Base-by-base conservation (phyloP, 2,888 invertebrate species). In the Elmis aenea region DNA sequence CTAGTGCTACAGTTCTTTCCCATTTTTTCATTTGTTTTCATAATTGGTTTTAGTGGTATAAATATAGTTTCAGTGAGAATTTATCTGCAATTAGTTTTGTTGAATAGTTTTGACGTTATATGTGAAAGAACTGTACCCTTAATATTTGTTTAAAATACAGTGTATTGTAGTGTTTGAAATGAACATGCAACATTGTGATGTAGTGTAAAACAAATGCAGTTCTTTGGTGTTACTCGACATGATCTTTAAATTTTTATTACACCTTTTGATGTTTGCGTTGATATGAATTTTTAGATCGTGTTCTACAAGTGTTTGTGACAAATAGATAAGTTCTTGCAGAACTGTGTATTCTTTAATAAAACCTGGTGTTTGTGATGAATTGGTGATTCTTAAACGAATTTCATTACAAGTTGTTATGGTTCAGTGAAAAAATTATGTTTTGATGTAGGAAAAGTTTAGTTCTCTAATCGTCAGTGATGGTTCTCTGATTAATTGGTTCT, bases 1-100 rank as follows among this genome's bases (percentile, higher is more conserved):
- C 36, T 40, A 49, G 48, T 48, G 46, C 43, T 48, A 47, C 50
- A 50, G 50, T 50, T 50, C 50, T 50, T 50, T 50, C 50, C 45
- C 50, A 50, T 50, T 48, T 40, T 42, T 40, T 39, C 33, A 15
- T 39, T 45, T 34, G 31, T 26, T 37, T 42, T 30, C 30, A 29
- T 40, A 13, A 26, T 23, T 27, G 32, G 31, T 37, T 37, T 23
- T 28, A 34, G 33, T 42, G 36, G 11, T 44, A 31, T 36, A 25
- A 36, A 26, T 26, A 13, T 34, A n/a, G n/a, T 39, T 22, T 41
- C 36, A 32, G 42, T 38, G 33, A 35, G 34, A 28, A 40, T 40
- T 40, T 40, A 40, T 39, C 39, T 40, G 29, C 27, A 26, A 33
- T 31, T 16, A 22, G 12, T 31, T 18, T 18, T 18, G 5, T 6